Conservation (phyloP, 2,113 vertebrate genomes). For the Diglossa brunneiventris region DNA sequence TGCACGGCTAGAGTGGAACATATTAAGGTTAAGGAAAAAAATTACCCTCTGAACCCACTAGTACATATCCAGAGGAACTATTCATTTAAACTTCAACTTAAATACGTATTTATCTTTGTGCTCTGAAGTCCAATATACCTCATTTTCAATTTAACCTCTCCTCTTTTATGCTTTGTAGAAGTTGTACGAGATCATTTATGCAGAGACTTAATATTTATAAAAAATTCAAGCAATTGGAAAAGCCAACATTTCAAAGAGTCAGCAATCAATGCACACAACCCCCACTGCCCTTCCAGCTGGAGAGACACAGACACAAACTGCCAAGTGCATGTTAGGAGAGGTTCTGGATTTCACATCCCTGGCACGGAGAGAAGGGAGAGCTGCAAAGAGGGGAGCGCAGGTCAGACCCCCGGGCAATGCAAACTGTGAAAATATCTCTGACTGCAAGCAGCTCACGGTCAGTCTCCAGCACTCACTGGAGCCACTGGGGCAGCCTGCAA, state of each 20-base stretch:
- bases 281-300: rapidly evolving
- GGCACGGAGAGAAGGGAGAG: neutral
- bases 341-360: neutral
- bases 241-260: neutral
- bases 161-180: neutral
- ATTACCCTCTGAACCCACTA: constrained; percentile 7
- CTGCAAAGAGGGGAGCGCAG: neutral
- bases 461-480: neutral
- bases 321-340: rapidly evolving
- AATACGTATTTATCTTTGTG: constrained; percentile 14
- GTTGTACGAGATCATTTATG: neutral
- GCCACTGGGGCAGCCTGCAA: neutral
- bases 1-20: neutral
- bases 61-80: neutral
- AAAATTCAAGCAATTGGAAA: neutral
- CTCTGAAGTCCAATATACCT: constrained; percentile 8
- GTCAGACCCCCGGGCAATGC: neutral
- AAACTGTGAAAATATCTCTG: neutral
- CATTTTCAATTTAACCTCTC: constrained; percentile 39
- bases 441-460: neutral
- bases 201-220: neutral
- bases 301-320: neutral
- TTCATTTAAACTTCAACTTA: constrained; percentile 27
- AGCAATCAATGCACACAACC: neutral
- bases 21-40: neutral